Base-by-base conservation (phyloP, 2,888 invertebrate species). In the Mythimna ferrago region DNA sequence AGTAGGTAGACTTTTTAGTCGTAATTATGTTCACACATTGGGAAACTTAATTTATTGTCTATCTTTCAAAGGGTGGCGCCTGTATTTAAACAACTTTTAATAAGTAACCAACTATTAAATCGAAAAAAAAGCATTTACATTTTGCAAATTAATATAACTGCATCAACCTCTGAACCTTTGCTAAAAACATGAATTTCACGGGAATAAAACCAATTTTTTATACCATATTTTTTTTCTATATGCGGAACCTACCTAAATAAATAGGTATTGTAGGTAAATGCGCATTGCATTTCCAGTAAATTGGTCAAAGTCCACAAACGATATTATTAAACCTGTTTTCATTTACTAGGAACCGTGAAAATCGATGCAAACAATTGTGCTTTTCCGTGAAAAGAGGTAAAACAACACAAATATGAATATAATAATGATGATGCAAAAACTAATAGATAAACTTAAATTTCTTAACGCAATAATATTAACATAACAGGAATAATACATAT, bases 401-500 rank as follows among this genome's bases (percentile, higher is more conserved):
- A 26, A 19, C 7, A 56, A 57, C 0, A 44, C 10, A 48, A 0
- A 53, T 44, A 56, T 19, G n/a, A 66, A 51, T 10, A 26, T 26
- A 26, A 26, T 3, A 41, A 66, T 32, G 3, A 32, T 16, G 4
- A 54, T 11, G 14, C 14, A 54, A 3, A 21, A 10, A 7, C 3
- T 44, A 10, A 14, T 26, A 26, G 5, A 4, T 48, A 7, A 48
- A 16, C 1, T 16, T 51, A 2, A n/a, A 44, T 35, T 9, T 14
- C 16, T 51, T 4, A 58, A 58, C 9, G 7, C 3, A 38, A 48
- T 38, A 41, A 57, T 32, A 62, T 16, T 2, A 11, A 53, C 2
- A 21, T 44, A 68, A 19, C 19, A 21, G 53, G 32, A 85, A 71
- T 66, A 76, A 69, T 75, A 69, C 78, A 80, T 80, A 80, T 80